Base-by-base conservation (phyloP, 2,113 vertebrate species). In the Lethenteron reissneri region DNA sequence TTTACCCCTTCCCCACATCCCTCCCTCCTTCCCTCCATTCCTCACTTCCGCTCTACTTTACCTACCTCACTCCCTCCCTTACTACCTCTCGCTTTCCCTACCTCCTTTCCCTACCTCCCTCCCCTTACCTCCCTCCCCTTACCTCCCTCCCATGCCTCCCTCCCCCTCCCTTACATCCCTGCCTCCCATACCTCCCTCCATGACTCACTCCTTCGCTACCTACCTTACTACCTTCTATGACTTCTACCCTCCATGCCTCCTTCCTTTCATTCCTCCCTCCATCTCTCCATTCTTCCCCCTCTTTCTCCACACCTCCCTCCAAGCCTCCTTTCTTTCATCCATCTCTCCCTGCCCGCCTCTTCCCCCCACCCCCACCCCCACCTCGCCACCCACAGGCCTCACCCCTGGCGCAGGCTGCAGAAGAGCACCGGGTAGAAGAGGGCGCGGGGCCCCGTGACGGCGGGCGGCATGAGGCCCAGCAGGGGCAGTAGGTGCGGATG, bases 401-500 rank as follows among this genome's bases (percentile, higher is more conserved):
- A 99, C 94, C 94, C 94, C 75, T 85, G 78, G 76, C 83, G 79
- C 62, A 94, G 21, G 62, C 83, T 84, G 57, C 78, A 81, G 78
- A 95, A 89, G 76, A 97, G 86, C 10, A 78, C 84, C 77, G 75
- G 85, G 76, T 83, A 88, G 77, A 89, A 96, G 68, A 90, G 86
- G 78, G 89, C 56, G 70, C 80, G 80, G 1, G 89, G 85, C 57
- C 86, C 81, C 8, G 80, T 83, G 74, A 89, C 71, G 3, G 83
- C 79, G 75, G 77, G 76, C 41, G 89, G 92, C 56, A 99, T 77
- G 75, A 82, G 90, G 81, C 91, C 95, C 75, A 97, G 79, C 69
- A 99, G 86, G 0, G 90, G 92, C 77, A 99, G 81, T 57, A 99
- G 81, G 76, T 90, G 89, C 19, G 92, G 90, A 75, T 87, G 85